These are phyloP conservation scores for Zaprionus nigranus DNA, from an alignment of 1,140 invertebrate genomes.

Conservation along the genomic window DNA sequence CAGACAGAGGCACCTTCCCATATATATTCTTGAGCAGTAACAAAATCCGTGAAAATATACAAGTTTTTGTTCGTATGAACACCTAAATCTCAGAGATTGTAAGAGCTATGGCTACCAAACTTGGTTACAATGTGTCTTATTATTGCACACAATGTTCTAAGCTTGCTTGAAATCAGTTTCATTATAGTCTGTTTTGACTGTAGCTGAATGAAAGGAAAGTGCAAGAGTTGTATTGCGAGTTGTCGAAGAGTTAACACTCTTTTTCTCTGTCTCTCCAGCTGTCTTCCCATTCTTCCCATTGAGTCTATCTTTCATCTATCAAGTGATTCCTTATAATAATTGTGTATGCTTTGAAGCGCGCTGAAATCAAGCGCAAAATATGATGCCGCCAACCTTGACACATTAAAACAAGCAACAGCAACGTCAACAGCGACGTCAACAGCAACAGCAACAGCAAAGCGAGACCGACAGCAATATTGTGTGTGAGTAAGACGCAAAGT, in stretches of 20 bases:
- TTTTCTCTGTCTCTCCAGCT: not conserved
- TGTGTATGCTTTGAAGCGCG: slow-evolving; percentile 66
- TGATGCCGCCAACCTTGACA: slow-evolving; percentile 82
- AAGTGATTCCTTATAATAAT: slow-evolving; percentile 34
- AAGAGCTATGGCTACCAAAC: no score
- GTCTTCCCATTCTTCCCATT: not conserved
- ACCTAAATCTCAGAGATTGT: no score
- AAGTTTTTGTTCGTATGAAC: no score
- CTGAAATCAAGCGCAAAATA: slow-evolving; percentile 77
- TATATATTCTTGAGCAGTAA: no score
- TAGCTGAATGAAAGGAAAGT: not conserved
- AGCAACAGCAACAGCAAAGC: not conserved
- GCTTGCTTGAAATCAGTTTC: no score
- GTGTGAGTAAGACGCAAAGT: slow-evolving; percentile 44
- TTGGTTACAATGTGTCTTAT: no score
- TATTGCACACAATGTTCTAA: no score
- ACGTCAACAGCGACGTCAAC: slow-evolving; percentile 6
- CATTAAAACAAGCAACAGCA: slow-evolving; percentile 76
- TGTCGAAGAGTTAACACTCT: not conserved
- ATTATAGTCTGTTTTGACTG: no score
- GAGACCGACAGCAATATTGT: slow-evolving; percentile 3
- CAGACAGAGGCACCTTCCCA: no score
- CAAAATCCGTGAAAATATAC: no score
- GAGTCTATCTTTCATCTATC: slow-evolving; percentile 6
- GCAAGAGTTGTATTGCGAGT: not conserved